A percentile compares a stretch with the other conserved stretches of the same genome.
Evolutionary conservation across 23 tunicate genomes (phyloP).

Genomic region (Ciona savignyi): DNA sequence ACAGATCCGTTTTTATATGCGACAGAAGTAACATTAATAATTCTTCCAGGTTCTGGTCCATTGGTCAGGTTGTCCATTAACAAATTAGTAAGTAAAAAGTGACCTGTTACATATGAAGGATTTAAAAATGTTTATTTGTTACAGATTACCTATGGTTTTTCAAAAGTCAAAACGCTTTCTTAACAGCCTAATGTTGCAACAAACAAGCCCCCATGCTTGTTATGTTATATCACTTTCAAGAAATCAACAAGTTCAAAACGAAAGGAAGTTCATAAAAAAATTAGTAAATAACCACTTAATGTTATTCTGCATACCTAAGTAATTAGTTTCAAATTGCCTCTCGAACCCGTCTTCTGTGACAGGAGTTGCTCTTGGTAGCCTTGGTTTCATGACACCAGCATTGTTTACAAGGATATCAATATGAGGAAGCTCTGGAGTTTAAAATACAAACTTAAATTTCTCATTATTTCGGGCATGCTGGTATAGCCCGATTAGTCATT

Average conservation of each 20-base stretch:
- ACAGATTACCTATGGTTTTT: too few relatives aligned
- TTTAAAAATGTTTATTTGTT: too few relatives aligned
- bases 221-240: too few relatives aligned
- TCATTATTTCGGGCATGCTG: too few relatives aligned
- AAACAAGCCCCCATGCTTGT: too few relatives aligned
- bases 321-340: conserved; percentile 82
- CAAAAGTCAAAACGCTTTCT: too few relatives aligned
- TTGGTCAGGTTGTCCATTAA: conserved; percentile 43
- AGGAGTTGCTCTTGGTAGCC: conserved; percentile 66
- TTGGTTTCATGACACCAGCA: conserved; percentile 94
- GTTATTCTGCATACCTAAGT: conserved; percentile 65
- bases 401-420: conserved; percentile 84
- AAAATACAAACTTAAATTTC: too few relatives aligned
- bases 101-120: conserved; percentile 66
- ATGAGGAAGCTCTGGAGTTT: conserved; percentile 39
- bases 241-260: too few relatives aligned
- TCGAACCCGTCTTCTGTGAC: conserved; percentile 82
- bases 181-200: too few relatives aligned
- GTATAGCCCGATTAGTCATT: conserved; percentile 28
- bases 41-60: conserved; percentile 45
- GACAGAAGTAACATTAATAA: conserved; percentile 61
- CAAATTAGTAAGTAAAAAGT: conserved; percentile 77
- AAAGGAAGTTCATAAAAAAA: too few relatives aligned
- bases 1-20: conserved; percentile 59
- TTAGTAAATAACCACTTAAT: too few relatives aligned